These are phyloP conservation scores for Lanistes nyassanus DNA, from an alignment of 1,140 invertebrate genomes.

Conservation along the genomic window DNA sequence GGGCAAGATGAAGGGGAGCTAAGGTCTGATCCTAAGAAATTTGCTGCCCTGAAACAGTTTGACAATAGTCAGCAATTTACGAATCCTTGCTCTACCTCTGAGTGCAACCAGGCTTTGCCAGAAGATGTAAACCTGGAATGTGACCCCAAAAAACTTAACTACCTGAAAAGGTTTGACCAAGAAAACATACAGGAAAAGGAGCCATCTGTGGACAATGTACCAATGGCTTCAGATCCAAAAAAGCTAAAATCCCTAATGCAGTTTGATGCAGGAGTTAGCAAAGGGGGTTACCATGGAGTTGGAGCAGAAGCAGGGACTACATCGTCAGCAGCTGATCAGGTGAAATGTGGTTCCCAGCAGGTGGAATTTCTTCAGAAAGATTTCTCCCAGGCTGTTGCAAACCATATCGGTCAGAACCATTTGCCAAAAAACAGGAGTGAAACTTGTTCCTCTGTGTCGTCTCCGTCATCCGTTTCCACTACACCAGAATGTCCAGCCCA, in stretches of 20 bases:
- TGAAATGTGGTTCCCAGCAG: background rate
- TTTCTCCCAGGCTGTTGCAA: background rate
- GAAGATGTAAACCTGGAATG: background rate
- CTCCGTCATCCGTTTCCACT: background rate
- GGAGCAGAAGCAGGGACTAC: background rate
- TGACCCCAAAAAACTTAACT: conserved; percentile 14
- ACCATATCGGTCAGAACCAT: background rate
- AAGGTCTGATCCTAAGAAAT: conserved; percentile 23
- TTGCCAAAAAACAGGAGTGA: background rate
- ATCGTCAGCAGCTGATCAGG: background rate
- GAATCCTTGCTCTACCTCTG: background rate
- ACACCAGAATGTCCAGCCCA: background rate
- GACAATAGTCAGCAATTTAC: background rate
- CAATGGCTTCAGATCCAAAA: conserved; percentile 13
- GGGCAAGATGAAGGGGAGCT: background rate
- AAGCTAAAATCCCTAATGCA: conserved; percentile 17
- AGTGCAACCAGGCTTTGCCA: background rate
- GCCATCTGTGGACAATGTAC: background rate
- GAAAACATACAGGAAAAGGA: background rate
- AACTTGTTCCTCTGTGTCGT: background rate
- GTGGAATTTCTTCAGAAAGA: background rate
- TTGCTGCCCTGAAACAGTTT: conserved; percentile 22
- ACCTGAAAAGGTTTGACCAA: conserved; percentile 15
- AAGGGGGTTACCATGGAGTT: background rate
- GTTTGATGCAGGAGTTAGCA: conserved; percentile 1